A percentile compares a stretch with the other conserved stretches of the same genome.
These are phyloP conservation scores for Sebastes diploproa DNA, from an alignment of 2,797 vertebrate species.

Conservation along the genomic window DNA sequence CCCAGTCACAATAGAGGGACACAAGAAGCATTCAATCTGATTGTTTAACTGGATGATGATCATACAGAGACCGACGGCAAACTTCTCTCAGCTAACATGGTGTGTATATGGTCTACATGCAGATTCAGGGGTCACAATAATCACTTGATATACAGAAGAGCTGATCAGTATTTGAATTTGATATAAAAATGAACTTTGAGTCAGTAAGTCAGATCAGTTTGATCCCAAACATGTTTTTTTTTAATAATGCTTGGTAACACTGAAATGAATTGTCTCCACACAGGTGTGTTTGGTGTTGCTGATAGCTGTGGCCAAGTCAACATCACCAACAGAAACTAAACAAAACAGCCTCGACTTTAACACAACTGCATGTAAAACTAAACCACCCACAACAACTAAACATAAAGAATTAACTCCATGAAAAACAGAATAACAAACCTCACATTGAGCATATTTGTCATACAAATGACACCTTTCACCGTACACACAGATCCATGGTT, in stretches of 20 bases:
- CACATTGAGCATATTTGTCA: too few species aligned
- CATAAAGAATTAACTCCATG: neutral
- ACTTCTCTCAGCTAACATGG: neutral
- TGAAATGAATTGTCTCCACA: neutral
- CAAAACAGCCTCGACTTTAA: neutral
- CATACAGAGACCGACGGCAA: neutral
- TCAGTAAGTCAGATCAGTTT: too few species aligned
- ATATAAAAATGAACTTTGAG: neutral
- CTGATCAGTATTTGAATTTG: neutral
- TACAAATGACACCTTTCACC: neutral
- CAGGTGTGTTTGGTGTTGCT: neutral
- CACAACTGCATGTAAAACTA: neutral
- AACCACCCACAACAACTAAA: neutral
- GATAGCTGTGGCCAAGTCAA: neutral
- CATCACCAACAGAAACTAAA: neutral
- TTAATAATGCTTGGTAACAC: neutral
- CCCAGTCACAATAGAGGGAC: neutral
- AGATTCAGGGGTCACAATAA: neutral
- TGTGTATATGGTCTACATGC: too few species aligned
- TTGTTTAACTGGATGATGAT: neutral
- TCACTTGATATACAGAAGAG: neutral
- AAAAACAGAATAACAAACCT: too few species aligned
- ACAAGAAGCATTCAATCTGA: slow-evolving; percentile 11
- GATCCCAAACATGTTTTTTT: neutral
- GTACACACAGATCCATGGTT: neutral